These are phyloP conservation scores for Arenaria interpres DNA, from an alignment of 2,113 vertebrate genomes.

Conservation along the genomic window DNA sequence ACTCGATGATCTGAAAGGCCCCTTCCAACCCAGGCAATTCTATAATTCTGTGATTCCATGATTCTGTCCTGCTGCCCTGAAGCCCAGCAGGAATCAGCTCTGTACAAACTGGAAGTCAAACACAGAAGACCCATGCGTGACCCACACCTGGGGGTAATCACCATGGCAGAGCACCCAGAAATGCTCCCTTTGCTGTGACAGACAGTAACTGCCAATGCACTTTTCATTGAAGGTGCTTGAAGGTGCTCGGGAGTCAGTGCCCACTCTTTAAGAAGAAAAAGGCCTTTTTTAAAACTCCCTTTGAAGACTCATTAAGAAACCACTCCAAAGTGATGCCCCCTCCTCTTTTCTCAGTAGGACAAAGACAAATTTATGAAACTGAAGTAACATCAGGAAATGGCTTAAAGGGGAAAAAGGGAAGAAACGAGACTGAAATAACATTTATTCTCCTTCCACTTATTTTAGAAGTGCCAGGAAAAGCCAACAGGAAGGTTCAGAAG, in stretches of 20 bases:
- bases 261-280: background rate
- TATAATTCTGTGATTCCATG: too few species aligned
- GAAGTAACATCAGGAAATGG: background rate
- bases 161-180: background rate
- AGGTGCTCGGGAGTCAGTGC: background rate
- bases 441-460: background rate
- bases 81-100: accelerated
- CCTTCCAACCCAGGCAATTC: too few species aligned
- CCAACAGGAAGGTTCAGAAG: background rate
- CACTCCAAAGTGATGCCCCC: background rate
- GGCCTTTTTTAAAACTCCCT: background rate
- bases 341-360: background rate
- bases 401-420: background rate
- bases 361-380: background rate
- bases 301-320: background rate
- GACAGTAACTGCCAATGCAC: background rate
- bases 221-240: background rate
- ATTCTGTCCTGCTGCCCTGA: too few species aligned
- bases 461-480: background rate
- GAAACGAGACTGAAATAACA: background rate
- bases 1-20: too few species aligned
- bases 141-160: accelerated
- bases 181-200: background rate
- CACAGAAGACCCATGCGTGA: accelerated
- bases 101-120: background rate